These are phyloP conservation scores for Papilio demoleus DNA, from an alignment of 2,888 invertebrate species.

Conservation along the genomic window DNA sequence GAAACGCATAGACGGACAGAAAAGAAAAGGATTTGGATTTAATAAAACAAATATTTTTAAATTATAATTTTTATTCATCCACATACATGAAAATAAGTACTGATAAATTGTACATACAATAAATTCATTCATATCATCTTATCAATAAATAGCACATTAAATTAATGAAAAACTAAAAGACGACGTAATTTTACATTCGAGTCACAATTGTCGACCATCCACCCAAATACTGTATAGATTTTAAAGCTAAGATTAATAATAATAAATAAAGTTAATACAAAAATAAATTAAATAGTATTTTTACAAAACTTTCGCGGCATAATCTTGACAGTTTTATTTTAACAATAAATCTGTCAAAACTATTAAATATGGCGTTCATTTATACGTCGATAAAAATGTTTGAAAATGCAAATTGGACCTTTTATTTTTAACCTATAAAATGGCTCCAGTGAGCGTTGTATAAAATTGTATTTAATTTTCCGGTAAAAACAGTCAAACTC, in stretches of 20 bases:
- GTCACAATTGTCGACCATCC: conserved; percentile 17
- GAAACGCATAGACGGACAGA: too few relatives aligned
- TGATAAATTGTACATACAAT: conserved; percentile 25
- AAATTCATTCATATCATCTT: conserved; percentile 24
- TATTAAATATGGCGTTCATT: conserved; percentile 15
- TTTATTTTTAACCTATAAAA: conserved; percentile 31
- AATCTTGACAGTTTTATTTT: conserved; percentile 35
- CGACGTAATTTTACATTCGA: neutral
- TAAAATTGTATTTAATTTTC: neutral
- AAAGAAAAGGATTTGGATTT: neutral
- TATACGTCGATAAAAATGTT: neutral
- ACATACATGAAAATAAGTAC: conserved; percentile 20
- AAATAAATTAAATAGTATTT: conserved; percentile 27
- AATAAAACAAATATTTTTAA: conserved; percentile 22
- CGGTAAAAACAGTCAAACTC: neutral
- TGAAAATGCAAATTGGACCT: neutral
- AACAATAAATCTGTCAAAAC: conserved; percentile 34
- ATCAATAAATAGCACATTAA: conserved; percentile 22
- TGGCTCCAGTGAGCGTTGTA: conserved; percentile 25
- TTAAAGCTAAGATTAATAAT: conserved; percentile 35
- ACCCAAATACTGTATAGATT: conserved; percentile 34
- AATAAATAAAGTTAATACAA: conserved; percentile 30
- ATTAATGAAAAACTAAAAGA: too few relatives aligned
- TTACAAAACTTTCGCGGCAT: conserved; percentile 6
- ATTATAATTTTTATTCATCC: conserved; percentile 24